phyloP scores from a whole-genome alignment of 2,797 vertebrate species.

The Threskiornis aethiopicus region DNA sequence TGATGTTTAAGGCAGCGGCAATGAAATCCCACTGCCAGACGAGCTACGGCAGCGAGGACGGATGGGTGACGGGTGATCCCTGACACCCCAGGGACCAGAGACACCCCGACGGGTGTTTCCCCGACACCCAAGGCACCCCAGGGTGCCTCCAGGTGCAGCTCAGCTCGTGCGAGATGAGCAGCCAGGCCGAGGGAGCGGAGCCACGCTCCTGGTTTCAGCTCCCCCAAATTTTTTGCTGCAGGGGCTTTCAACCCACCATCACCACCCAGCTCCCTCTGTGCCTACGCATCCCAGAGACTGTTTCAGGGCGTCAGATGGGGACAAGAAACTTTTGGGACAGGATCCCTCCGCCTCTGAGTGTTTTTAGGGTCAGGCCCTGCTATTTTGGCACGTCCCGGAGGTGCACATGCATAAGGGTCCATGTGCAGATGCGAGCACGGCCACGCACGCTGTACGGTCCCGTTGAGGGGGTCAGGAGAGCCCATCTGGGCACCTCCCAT shows the following conservation, averaged over 20 bases:
- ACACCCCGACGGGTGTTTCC: background rate
- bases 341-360: background rate
- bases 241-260: background rate
- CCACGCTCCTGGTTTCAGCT: rapidly evolving
- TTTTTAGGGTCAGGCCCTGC: background rate
- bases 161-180: rapidly evolving
- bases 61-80: background rate
- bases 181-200: background rate
- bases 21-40: rapidly evolving
- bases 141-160: background rate
- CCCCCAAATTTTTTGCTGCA: rapidly evolving
- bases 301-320: rapidly evolving
- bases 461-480: background rate
- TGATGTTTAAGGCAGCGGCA: rapidly evolving
- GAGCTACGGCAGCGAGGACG: rapidly evolving
- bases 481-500: background rate
- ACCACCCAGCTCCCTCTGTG: rapidly evolving
- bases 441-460: rapidly evolving
- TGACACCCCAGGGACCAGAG: too few relatives aligned
- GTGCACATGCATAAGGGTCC: background rate
- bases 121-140: rapidly evolving
- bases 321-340: background rate
- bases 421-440: rapidly evolving
- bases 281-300: rapidly evolving
- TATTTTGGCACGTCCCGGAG: rapidly evolving